These are phyloP conservation scores for Thinocorus orbignyianus DNA, from an alignment of 2,113 vertebrate genomes.

Conservation along the genomic window DNA sequence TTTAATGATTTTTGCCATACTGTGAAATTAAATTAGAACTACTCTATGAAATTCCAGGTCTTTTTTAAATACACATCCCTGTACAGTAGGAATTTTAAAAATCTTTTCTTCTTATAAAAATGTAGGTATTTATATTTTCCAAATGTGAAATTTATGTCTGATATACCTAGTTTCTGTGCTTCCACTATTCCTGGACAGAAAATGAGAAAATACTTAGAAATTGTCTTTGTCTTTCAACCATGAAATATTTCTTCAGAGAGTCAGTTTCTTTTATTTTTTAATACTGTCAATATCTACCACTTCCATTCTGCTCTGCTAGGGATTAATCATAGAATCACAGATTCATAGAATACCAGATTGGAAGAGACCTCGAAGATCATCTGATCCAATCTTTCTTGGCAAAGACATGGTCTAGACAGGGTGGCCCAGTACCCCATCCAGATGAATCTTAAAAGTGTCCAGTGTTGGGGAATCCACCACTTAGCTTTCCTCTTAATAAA, in stretches of 20 bases:
- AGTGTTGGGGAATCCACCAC: neutral
- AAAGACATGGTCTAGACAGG: neutral
- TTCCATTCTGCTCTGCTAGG: neutral
- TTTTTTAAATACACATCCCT: neutral
- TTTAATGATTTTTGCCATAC: neutral
- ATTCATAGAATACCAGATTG: neutral
- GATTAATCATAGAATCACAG: neutral
- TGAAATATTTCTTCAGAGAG: neutral
- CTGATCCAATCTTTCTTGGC: neutral
- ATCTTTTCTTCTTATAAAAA: neutral
- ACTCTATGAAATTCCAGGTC: neutral
- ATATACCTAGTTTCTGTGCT: neutral
- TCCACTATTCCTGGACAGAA: neutral
- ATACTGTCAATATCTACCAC: neutral
- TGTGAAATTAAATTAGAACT: neutral
- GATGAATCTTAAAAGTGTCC: neutral
- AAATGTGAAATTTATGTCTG: neutral
- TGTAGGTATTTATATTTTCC: neutral
- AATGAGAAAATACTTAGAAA: neutral
- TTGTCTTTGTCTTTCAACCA: neutral
- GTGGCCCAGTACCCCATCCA: neutral
- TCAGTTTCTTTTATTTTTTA: neutral
- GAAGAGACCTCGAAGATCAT: neutral
- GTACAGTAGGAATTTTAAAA: neutral
- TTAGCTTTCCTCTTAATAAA: neutral